Evolutionary conservation across 2,797 vertebrate genomes (phyloP).

Genomic region (Glossophaga mutica): DNA sequence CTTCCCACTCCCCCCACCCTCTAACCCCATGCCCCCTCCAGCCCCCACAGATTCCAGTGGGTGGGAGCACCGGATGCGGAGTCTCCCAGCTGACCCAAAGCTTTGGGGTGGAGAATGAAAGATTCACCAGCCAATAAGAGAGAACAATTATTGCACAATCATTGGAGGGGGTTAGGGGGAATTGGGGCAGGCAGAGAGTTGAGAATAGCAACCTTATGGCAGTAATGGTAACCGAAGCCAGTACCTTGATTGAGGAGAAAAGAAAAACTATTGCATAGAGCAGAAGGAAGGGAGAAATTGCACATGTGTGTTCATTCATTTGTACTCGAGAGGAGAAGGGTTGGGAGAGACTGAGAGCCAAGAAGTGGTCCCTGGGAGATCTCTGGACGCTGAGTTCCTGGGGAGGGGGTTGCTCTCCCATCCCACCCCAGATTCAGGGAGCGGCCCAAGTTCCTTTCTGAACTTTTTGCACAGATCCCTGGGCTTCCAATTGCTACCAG

Average conservation of each 20-base stretch:
- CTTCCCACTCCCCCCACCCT: constrained; percentile 33
- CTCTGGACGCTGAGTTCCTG: constrained; percentile 48
- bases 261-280: neutral
- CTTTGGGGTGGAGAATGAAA: neutral
- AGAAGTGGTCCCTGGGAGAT: constrained; percentile 23
- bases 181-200: neutral
- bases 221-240: neutral
- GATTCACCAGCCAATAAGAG: neutral
- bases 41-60: constrained; percentile 70
- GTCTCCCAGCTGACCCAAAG: constrained; percentile 40
- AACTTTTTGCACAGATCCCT: neutral
- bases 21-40: neutral
- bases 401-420: neutral
- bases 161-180: neutral
- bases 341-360: neutral
- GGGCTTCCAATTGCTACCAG: constrained; percentile 47
- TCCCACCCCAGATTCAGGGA: constrained; percentile 36
- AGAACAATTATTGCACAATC: neutral
- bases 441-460: constrained; percentile 23
- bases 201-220: neutral
- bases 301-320: neutral
- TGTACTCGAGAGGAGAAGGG: neutral
- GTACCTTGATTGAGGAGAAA: neutral
- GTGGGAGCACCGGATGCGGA: constrained; percentile 36
- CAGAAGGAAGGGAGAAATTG: neutral